A percentile compares a stretch with the other conserved stretches of the same genome.
Conservation (phyloP, 2,113 vertebrate species). For the Cinclus mexicanus region DNA sequence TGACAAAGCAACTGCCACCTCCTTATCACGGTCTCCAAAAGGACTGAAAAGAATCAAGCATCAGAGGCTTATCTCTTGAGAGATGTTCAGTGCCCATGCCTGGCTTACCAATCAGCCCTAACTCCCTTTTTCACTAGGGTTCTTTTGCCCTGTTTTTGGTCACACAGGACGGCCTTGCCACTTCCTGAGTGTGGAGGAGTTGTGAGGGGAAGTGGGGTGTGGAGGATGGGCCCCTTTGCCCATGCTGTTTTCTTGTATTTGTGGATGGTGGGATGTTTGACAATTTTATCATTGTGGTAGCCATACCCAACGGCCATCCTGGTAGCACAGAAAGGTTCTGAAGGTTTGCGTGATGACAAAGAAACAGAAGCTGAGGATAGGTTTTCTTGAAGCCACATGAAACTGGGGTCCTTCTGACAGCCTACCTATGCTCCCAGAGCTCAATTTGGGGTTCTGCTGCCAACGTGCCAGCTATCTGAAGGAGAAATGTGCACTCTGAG, state of each 20-base stretch:
- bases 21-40: conserved; percentile 68
- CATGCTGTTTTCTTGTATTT: not conserved
- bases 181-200: conserved; percentile 50
- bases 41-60: conserved; percentile 61
- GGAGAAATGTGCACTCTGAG: not conserved
- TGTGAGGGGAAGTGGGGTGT: not conserved
- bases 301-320: not conserved
- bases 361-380: not conserved
- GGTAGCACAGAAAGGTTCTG: not conserved
- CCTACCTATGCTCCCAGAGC: not conserved
- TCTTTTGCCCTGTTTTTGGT: conserved; percentile 47
- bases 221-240: conserved; percentile 19
- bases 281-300: not conserved
- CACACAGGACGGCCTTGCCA: conserved; percentile 32
- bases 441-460: not conserved
- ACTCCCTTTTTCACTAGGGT: conserved; percentile 1
- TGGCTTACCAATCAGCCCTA: conserved; percentile 55
- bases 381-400: not conserved
- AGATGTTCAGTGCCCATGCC: conserved; percentile 48
- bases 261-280: not conserved
- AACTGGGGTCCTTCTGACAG: not conserved
- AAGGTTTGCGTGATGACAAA: not conserved
- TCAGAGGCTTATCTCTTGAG: conserved; percentile 63
- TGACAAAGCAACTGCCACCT: conserved; percentile 60
- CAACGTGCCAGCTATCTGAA: not conserved